phyloP scores from a whole-genome alignment of 1,140 invertebrate genomes.

The Saccostrea glomerata region DNA sequence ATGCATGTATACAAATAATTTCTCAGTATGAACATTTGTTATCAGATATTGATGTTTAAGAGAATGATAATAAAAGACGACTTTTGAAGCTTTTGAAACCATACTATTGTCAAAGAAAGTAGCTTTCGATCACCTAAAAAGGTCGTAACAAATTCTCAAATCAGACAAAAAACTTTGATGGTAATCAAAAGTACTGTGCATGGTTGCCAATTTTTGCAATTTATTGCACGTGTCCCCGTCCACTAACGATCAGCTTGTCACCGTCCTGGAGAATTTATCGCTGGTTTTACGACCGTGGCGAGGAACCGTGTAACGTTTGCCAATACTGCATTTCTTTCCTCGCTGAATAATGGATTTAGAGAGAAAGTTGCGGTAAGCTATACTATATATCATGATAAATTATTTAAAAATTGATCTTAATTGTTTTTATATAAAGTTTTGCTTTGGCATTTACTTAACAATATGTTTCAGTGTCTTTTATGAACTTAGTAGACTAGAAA shows the following conservation, averaged over 20 bases:
- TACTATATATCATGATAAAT: neutral
- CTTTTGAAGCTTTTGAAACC: too few relatives aligned
- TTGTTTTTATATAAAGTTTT: neutral
- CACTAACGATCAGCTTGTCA: neutral
- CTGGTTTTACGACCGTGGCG: neutral
- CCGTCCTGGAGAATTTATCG: slow-evolving; percentile 4
- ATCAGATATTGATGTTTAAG: too few relatives aligned
- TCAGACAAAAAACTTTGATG: too few relatives aligned
- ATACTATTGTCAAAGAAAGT: too few relatives aligned
- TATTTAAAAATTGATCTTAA: neutral
- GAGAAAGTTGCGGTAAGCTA: neutral
- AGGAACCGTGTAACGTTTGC: neutral
- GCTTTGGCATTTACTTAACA: too few relatives aligned
- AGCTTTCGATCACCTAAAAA: too few relatives aligned
- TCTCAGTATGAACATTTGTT: too few relatives aligned
- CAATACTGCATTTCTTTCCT: neutral
- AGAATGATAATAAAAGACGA: too few relatives aligned
- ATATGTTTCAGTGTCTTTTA: too few relatives aligned
- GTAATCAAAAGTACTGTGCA: neutral
- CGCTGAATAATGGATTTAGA: neutral
- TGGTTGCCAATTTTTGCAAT: slow-evolving; percentile 12
- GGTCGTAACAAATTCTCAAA: too few relatives aligned
- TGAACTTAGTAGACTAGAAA: too few relatives aligned
- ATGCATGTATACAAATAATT: too few relatives aligned
- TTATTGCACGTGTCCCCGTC: neutral